phyloP scores from a whole-genome alignment of 2,888 invertebrate genomes.

The Drosophila meridionalis region DNA sequence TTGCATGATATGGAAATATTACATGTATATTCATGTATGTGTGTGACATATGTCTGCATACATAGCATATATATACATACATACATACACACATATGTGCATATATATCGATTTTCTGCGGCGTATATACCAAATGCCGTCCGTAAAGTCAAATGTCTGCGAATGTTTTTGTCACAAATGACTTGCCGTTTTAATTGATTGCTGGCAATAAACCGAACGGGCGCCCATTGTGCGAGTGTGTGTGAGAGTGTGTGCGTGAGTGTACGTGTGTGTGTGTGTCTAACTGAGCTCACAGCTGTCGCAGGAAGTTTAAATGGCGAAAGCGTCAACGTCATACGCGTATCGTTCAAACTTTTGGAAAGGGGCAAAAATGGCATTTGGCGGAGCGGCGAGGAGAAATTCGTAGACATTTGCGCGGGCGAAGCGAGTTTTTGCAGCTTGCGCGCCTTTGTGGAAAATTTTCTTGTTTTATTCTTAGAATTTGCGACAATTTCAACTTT shows the following conservation, averaged over 20 bases:
- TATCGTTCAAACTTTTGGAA: conserved; percentile 21
- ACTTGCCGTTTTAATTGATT: conserved; percentile 80
- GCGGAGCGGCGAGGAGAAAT: neutral
- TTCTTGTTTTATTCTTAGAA: conserved; percentile 69
- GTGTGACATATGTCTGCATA: conserved; percentile 4
- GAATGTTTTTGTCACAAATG: conserved; percentile 81
- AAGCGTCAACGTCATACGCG: conserved; percentile 72
- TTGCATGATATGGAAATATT: conserved; percentile 74
- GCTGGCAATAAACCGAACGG: conserved; percentile 78
- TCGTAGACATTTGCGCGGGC: conserved; percentile 25
- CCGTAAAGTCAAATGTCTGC: conserved; percentile 74
- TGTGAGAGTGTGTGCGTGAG: conserved; percentile 16
- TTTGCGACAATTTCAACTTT: conserved; percentile 79
- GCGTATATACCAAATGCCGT: conserved; percentile 10
- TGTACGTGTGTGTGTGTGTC: conserved; percentile 29
- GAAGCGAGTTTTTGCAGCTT: conserved; percentile 44
- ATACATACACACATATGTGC: conserved; percentile 3
- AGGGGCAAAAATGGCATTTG: neutral
- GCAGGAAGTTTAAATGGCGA: conserved; percentile 74
- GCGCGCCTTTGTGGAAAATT: conserved; percentile 58
- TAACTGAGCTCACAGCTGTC: conserved; percentile 58
- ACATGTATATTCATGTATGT: conserved; percentile 35
- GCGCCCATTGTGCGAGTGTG: conserved; percentile 55
- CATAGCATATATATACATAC: neutral
- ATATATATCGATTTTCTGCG: conserved; percentile 24